A percentile compares a stretch with the other conserved stretches of the same genome.
These are phyloP conservation scores for Chelonus insularis DNA, from an alignment of 1,140 invertebrate genomes.

Conservation along the genomic window DNA sequence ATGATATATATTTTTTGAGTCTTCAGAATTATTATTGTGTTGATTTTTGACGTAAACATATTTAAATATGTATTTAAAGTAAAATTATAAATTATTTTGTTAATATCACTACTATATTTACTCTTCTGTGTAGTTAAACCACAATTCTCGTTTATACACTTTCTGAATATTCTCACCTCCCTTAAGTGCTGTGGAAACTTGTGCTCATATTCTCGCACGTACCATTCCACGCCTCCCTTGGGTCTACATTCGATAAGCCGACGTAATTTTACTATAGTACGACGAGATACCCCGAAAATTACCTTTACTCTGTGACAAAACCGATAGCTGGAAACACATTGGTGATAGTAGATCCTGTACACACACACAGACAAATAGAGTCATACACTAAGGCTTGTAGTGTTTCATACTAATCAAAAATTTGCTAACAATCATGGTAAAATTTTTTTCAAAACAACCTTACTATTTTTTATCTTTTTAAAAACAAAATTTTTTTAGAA, in stretches of 20 bases:
- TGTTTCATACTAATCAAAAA: no score
- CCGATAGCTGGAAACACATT: slow-evolving; percentile 17
- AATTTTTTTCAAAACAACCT: no score
- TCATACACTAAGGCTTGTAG: no score
- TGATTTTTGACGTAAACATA: no score
- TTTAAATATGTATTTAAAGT: no score
- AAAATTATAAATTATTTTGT: not conserved
- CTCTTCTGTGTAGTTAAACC: not conserved
- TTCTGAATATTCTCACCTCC: slow-evolving; percentile 17
- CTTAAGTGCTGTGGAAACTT: slow-evolving; percentile 17
- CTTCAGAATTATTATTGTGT: no score
- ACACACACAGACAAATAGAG: no score
- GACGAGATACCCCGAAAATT: slow-evolving; percentile 37
- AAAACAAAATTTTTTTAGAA: no score
- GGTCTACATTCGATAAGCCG: slow-evolving; percentile 33
- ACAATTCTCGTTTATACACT: slow-evolving; percentile 14
- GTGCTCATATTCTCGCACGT: slow-evolving; percentile 18
- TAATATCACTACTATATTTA: slow-evolving; percentile 4
- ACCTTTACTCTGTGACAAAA: slow-evolving; percentile 24
- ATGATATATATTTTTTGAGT: no score
- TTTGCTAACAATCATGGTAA: no score
- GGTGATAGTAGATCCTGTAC: slow-evolving; percentile 3
- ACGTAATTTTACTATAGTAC: slow-evolving; percentile 31
- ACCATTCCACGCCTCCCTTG: slow-evolving; percentile 12
- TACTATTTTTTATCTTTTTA: no score